phyloP scores from a whole-genome alignment of 2,113 vertebrate species.

The Paramisgurnus dabryanus region DNA sequence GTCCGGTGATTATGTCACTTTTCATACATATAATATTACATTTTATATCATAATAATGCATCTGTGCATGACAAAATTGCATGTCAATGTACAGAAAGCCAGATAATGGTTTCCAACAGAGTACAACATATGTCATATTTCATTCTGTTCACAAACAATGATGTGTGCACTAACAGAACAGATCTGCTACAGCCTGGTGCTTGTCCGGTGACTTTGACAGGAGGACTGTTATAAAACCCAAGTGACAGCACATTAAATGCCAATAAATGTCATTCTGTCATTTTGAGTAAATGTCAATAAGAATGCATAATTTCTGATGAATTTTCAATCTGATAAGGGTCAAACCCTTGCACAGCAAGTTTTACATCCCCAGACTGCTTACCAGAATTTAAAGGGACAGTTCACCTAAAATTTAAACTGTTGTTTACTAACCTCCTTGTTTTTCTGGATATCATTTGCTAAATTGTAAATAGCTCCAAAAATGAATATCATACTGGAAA shows the following conservation, averaged over 20 bases:
- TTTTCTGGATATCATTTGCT: no score
- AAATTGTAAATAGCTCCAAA: no score
- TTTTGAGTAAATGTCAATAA: conserved; percentile 31
- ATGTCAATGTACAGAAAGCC: background rate
- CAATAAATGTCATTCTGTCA: conserved; percentile 26
- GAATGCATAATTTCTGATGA: conserved; percentile 5
- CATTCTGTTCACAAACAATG: background rate
- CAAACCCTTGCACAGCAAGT: background rate
- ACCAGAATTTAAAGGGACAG: background rate
- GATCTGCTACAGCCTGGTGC: background rate
- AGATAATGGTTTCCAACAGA: background rate
- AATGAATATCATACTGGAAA: no score
- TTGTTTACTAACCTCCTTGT: no score
- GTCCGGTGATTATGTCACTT: no score
- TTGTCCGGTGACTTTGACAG: conserved; percentile 14
- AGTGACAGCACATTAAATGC: conserved; percentile 18
- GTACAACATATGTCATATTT: background rate
- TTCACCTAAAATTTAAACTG: no score
- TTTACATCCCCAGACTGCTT: background rate
- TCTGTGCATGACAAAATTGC: background rate
- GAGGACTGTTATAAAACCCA: background rate
- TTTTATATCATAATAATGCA: no score
- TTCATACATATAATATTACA: no score
- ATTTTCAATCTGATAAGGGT: background rate
- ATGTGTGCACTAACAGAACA: background rate